phyloP scores from a whole-genome alignment of 2,797 vertebrate species.

The Aplochiton taeniatus region DNA sequence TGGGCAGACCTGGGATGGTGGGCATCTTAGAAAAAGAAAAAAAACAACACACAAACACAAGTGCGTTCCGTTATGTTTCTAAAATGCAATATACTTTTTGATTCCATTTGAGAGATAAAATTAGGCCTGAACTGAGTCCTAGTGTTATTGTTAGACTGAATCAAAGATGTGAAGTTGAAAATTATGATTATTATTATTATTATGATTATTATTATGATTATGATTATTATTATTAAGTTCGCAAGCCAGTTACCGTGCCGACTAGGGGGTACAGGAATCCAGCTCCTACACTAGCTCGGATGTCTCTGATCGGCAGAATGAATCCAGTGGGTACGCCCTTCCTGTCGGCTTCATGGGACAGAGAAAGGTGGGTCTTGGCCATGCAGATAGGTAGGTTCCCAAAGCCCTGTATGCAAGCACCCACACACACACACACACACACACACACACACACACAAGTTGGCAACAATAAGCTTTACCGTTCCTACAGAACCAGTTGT shows the following conservation, averaged over 20 bases:
- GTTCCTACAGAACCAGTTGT: no score
- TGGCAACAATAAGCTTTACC: no score
- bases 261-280: constrained; percentile 93
- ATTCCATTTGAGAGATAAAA: no score
- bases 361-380: constrained; percentile 96
- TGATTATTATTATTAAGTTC: no score
- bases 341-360: constrained; percentile 92
- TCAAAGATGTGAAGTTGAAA: no score
- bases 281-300: constrained; percentile 92
- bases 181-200: no score
- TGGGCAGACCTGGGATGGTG: constrained; percentile 96
- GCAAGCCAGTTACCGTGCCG: constrained; percentile 80
- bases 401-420: constrained; percentile 82
- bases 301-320: constrained; percentile 90
- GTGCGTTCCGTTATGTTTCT: no score
- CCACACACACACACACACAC: neutral
- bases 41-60: neutral
- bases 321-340: constrained; percentile 95
- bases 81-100: no score
- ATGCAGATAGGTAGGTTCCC: constrained; percentile 93
- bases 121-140: no score
- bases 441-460: neutral
- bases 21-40: constrained; percentile 83
- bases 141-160: no score
- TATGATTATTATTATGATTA: no score